Evolutionary conservation across 2,888 invertebrate genomes (phyloP).

Genomic region (Pyrrhosoma nymphula): DNA sequence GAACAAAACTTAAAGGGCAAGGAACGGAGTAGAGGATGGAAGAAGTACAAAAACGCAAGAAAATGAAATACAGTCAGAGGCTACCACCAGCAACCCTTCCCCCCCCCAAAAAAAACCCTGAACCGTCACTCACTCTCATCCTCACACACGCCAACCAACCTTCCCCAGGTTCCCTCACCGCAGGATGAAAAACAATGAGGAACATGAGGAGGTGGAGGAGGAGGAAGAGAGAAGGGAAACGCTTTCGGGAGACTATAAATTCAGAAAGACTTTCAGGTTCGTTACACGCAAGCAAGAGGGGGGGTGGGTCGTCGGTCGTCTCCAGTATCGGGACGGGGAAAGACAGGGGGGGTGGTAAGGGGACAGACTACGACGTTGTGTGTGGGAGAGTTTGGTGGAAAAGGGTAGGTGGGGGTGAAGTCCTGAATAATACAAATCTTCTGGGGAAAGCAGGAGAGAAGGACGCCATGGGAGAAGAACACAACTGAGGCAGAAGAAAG

Average conservation of each 20-base stretch:
- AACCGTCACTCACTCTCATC: no score
- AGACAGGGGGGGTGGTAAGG: no score
- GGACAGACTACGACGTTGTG: no score
- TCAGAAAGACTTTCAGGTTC: slow-evolving; percentile 64
- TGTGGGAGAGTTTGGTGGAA: not conserved
- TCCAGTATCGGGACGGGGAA: not conserved
- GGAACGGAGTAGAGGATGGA: not conserved
- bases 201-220: no score
- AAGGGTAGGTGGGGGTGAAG: not conserved
- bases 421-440: slow-evolving; percentile 59
- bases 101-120: not conserved
- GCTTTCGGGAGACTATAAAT: slow-evolving; percentile 48
- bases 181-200: slow-evolving; percentile 14
- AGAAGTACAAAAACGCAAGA: not conserved
- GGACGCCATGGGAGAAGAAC: not conserved
- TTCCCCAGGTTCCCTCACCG: not conserved
- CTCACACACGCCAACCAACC: no score
- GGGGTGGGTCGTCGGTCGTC: not conserved
- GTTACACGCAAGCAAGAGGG: slow-evolving; percentile 34
- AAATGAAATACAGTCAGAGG: not conserved
- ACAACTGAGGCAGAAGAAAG: not conserved
- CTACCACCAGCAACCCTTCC: not conserved
- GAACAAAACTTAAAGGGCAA: not conserved
- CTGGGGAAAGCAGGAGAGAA: not conserved
- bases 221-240: not conserved